Percentiles rank a stretch among this genome's conserved stretches.
phyloP scores from a whole-genome alignment of 2,113 vertebrate species.

The Hypocryptadius cinnamomeus region DNA sequence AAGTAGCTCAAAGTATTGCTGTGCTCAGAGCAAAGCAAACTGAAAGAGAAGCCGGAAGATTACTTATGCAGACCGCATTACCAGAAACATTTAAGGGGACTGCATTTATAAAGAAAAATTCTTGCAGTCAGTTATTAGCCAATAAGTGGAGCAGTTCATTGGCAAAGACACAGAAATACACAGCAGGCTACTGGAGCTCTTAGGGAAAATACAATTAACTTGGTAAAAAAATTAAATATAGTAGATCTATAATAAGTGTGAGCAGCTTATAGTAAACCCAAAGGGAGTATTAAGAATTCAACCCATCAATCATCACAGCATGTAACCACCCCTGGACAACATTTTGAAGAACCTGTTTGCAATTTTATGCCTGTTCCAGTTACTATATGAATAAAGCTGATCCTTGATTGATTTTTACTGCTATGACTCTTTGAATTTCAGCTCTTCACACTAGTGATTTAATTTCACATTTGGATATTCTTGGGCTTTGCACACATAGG shows the following conservation, averaged over 20 bases:
- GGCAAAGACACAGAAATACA: conserved; percentile 31
- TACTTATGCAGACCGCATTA: background rate
- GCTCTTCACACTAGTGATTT: background rate
- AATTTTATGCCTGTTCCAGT: background rate
- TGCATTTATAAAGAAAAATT: conserved; percentile 24
- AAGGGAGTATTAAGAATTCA: conserved; percentile 46
- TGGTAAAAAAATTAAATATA: conserved; percentile 52
- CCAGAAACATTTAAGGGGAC: background rate
- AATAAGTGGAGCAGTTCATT: conserved; percentile 32
- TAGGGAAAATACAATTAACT: conserved; percentile 58
- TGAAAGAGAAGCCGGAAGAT: background rate
- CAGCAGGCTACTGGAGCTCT: conserved; percentile 33
- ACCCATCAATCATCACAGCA: conserved; percentile 31
- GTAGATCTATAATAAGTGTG: conserved; percentile 30
- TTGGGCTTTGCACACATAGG: background rate
- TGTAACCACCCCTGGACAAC: background rate
- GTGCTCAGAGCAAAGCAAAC: background rate
- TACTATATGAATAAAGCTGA: background rate
- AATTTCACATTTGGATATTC: background rate
- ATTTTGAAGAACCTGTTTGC: background rate
- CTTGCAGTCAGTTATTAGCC: conserved; percentile 45
- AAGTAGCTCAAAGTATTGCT: background rate
- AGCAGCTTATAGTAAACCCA: conserved; percentile 41
- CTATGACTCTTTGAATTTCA: background rate
- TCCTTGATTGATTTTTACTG: background rate